phyloP scores from a whole-genome alignment of 2,888 invertebrate species.

The Heliothis peltigera region DNA sequence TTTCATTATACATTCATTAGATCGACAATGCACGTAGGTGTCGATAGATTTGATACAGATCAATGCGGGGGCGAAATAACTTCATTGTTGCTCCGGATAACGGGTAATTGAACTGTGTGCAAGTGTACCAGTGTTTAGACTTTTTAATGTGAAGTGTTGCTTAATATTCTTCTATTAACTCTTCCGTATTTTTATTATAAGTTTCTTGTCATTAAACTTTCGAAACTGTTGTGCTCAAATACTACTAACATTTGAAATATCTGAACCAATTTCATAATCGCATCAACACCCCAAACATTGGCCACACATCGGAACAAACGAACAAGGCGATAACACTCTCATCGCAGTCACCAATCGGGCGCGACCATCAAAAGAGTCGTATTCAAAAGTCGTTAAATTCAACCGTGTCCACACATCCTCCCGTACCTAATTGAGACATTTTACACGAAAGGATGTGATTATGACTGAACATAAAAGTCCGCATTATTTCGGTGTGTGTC shows the following conservation, averaged over 20 bases:
- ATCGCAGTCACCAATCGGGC: constrained; percentile 67
- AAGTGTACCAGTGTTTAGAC: constrained; percentile 39
- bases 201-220: not conserved
- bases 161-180: not conserved
- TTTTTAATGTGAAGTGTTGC: constrained; percentile 36
- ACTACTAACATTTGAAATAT: not conserved
- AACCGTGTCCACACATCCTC: constrained; percentile 84
- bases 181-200: not conserved
- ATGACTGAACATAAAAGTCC: constrained; percentile 85
- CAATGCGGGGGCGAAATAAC: constrained; percentile 77
- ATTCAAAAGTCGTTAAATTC: constrained; percentile 80
- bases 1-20: constrained; percentile 71
- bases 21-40: constrained; percentile 75
- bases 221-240: not conserved
- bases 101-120: constrained; percentile 70
- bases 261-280: constrained; percentile 24
- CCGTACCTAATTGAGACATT: constrained; percentile 89
- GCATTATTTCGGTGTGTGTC: constrained; percentile 78
- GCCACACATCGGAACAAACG: constrained; percentile 51
- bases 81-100: constrained; percentile 70
- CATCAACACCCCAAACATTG: constrained; percentile 35
- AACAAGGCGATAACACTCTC: constrained; percentile 75
- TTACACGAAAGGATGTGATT: constrained; percentile 88
- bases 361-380: constrained; percentile 74
- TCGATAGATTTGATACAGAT: constrained; percentile 76